phyloP scores from a whole-genome alignment of 2,113 vertebrate species.

The Nicator chloris region DNA sequence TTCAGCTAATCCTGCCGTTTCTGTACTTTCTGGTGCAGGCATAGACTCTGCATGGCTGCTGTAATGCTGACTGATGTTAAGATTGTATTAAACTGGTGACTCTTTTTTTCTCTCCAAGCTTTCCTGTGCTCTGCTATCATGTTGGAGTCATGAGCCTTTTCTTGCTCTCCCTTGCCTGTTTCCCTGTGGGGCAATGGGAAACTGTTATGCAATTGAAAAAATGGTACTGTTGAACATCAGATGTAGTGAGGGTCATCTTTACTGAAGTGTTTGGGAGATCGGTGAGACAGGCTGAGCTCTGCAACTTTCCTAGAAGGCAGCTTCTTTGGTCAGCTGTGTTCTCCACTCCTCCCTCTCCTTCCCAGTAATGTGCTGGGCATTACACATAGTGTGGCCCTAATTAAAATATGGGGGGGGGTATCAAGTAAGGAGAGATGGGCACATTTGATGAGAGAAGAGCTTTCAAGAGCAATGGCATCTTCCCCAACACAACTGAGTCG shows the following conservation, averaged over 20 bases:
- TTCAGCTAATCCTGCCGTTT: not conserved
- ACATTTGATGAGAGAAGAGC: not conserved
- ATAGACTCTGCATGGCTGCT: not conserved
- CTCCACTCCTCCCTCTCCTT: not conserved
- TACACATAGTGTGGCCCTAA: not conserved
- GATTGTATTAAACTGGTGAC: not conserved
- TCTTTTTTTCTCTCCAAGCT: not conserved
- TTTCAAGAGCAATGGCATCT: not conserved
- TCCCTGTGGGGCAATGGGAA: not conserved
- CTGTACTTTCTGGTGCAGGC: not conserved
- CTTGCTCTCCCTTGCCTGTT: not conserved
- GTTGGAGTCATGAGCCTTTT: not conserved
- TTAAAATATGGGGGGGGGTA: not conserved
- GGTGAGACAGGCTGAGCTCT: not conserved
- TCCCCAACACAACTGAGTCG: not conserved
- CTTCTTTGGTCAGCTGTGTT: not conserved
- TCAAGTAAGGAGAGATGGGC: not conserved
- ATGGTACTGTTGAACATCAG: not conserved
- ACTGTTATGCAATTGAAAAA: not conserved
- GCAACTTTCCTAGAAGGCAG: not conserved
- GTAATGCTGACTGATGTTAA: not conserved
- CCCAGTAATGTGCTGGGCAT: not conserved
- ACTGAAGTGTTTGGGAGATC: not conserved
- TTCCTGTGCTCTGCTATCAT: not conserved
- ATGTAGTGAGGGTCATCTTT: not conserved